Conservation (phyloP, 35 echinoderm and acorn worm genomes). For the Acanthaster planci region DNA sequence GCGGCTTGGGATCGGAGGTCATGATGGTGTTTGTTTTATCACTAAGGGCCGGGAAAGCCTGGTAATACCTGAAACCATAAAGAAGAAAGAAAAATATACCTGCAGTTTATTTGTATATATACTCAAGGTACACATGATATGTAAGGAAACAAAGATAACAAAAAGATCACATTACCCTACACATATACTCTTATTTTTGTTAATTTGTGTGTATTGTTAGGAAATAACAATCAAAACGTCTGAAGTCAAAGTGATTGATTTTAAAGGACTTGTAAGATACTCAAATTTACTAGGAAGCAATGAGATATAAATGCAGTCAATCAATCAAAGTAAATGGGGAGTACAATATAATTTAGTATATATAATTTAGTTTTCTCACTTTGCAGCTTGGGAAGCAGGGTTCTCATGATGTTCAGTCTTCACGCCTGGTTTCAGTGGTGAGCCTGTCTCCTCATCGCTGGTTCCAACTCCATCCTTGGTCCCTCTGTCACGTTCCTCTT, state of each 20-base stretch:
- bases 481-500: slow-evolving; percentile 76
- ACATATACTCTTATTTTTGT: no score
- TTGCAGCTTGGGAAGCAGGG: neutral
- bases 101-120: neutral
- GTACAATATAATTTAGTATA: neutral
- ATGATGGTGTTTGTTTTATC: slow-evolving; percentile 41
- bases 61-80: slow-evolving; percentile 78
- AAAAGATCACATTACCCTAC: no score
- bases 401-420: neutral
- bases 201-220: no score
- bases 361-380: neutral
- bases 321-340: no score
- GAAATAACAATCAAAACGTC: no score
- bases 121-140: no score
- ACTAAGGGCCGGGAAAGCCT: slow-evolving; percentile 88
- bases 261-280: no score
- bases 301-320: no score
- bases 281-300: no score
- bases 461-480: slow-evolving; percentile 18
- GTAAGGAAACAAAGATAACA: no score
- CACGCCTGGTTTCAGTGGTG: neutral
- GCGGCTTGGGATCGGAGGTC: slow-evolving; percentile 44
- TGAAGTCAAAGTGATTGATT: no score
- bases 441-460: neutral
- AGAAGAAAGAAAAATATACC: slow-evolving; percentile 29